These are phyloP conservation scores for Monochamus saltuarius DNA, from an alignment of 1,140 invertebrate genomes.

Conservation along the genomic window DNA sequence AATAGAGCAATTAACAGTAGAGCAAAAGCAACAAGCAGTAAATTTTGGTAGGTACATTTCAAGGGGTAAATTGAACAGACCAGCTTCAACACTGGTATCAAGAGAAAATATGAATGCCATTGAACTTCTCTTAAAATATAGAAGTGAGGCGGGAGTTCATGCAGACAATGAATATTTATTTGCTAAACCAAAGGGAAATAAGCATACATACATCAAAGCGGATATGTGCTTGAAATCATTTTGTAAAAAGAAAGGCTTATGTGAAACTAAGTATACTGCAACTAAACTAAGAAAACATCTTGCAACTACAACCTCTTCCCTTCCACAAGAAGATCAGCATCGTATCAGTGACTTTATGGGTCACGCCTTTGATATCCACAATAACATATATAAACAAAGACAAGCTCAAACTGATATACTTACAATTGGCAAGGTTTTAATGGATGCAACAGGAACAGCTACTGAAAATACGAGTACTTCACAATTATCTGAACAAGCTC, in stretches of 20 bases:
- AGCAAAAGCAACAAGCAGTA: not conserved
- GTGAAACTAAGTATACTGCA: slow-evolving; percentile 6
- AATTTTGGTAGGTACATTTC: slow-evolving; percentile 3
- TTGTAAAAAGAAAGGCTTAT: slow-evolving; percentile 6
- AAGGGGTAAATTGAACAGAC: slow-evolving; percentile 11
- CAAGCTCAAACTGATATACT: no score
- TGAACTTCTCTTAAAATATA: slow-evolving; percentile 3
- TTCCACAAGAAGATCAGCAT: not conserved
- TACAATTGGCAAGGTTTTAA: no score
- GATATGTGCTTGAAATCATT: not conserved
- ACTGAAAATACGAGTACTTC: no score
- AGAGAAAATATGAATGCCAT: slow-evolving; percentile 4
- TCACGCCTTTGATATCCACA: slow-evolving; percentile 4
- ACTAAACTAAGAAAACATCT: slow-evolving; percentile 12
- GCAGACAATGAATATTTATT: slow-evolving; percentile 9
- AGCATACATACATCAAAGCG: slow-evolving; percentile 1
- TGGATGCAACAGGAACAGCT: no score
- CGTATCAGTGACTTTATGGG: slow-evolving; percentile 14
- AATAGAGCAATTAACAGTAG: not conserved
- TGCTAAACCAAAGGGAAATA: slow-evolving; percentile 4
- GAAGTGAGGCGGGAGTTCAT: slow-evolving; percentile 2
- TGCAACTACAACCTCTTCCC: slow-evolving; percentile 6
- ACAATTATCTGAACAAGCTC: no score
- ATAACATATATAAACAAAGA: slow-evolving; percentile 13
- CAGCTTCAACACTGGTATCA: slow-evolving; percentile 3